Percentiles rank a stretch among this genome's conserved stretches.
Evolutionary conservation across 1,140 invertebrate genomes (phyloP).

Genomic region (Trichomalopsis sarcophagae): DNA sequence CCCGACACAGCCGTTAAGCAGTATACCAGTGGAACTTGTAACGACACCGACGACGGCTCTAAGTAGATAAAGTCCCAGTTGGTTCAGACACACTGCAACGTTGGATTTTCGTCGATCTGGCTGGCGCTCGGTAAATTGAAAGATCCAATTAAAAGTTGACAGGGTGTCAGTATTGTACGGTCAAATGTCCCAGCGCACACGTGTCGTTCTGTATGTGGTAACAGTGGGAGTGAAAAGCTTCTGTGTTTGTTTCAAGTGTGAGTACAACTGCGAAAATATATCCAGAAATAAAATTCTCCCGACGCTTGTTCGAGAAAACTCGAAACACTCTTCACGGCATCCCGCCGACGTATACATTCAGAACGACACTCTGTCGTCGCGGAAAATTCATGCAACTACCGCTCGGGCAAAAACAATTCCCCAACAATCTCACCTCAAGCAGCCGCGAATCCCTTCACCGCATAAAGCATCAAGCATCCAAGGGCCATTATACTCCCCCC

Average conservation of each 20-base stretch:
- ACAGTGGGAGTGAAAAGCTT: neutral
- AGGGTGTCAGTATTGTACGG: conserved; percentile 2
- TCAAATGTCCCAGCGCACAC: neutral
- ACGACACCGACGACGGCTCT: neutral
- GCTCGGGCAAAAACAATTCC: neutral
- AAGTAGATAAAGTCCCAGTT: neutral
- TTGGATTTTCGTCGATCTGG: conserved; percentile 37
- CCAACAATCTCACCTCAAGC: neutral
- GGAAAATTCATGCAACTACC: too few relatives aligned
- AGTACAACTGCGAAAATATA: too few relatives aligned
- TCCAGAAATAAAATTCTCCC: too few relatives aligned
- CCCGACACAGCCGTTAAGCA: neutral
- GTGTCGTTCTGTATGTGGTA: neutral
- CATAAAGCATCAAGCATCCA: neutral
- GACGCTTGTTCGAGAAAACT: neutral
- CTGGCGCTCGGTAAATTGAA: conserved; percentile 60
- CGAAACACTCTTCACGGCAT: too few relatives aligned
- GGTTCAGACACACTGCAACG: neutral
- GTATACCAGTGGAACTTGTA: neutral
- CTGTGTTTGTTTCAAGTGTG: neutral
- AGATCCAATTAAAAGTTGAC: conserved; percentile 70
- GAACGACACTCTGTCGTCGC: too few relatives aligned
- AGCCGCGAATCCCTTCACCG: neutral
- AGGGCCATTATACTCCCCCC: neutral
- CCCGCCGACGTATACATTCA: too few relatives aligned